These are phyloP conservation scores for Apodemia duryi DNA, from an alignment of 2,888 invertebrate species.

Conservation along the genomic window DNA sequence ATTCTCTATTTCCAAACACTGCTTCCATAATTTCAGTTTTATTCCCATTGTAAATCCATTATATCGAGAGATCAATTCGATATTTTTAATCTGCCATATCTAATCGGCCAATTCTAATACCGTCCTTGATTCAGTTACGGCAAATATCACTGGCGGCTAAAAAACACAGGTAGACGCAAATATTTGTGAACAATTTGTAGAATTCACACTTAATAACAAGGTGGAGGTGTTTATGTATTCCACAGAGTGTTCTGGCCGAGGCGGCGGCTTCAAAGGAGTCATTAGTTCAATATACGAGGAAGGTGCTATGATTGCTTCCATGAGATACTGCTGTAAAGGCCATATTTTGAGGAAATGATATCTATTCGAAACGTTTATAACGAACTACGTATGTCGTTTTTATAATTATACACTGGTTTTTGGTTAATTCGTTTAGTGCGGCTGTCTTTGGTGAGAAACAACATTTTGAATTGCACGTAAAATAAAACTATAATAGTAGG, in stretches of 20 bases:
- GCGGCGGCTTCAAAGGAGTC: conserved; percentile 61
- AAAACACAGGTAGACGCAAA: conserved; percentile 75
- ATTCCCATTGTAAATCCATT: conserved; percentile 36
- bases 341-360: conserved; percentile 30
- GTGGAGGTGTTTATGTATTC: conserved; percentile 45
- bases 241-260: conserved; percentile 37
- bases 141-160: conserved; percentile 63
- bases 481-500: background rate
- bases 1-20: conserved; percentile 15
- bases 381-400: conserved; percentile 16
- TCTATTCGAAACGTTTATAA: conserved; percentile 23
- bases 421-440: conserved; percentile 20
- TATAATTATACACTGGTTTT: conserved; percentile 21
- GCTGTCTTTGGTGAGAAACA: conserved; percentile 10
- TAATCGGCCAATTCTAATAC: conserved; percentile 59
- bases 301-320: conserved; percentile 64
- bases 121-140: conserved; percentile 62
- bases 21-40: conserved; percentile 26
- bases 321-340: conserved; percentile 35
- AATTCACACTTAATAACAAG: conserved; percentile 77
- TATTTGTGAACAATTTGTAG: conserved; percentile 77
- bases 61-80: conserved; percentile 30
- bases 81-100: conserved; percentile 52
- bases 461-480: background rate
- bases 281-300: conserved; percentile 47